Evolutionary conservation across 1,140 invertebrate species (phyloP).

Genomic region (Pseudachorutes palmiensis): DNA sequence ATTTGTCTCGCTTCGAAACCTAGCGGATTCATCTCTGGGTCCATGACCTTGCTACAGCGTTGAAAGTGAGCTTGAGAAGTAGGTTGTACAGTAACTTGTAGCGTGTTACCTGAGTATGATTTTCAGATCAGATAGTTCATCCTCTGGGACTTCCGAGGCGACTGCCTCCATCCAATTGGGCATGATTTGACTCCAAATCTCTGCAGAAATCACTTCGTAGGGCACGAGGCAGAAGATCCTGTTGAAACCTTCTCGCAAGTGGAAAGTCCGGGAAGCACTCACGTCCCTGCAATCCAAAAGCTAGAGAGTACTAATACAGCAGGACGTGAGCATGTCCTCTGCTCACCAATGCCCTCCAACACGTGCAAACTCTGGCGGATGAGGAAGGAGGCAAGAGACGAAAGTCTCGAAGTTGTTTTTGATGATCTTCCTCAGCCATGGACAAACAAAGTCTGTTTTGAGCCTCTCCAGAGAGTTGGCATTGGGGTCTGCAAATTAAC

Average conservation of each 20-base stretch:
- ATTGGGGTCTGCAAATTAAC: constrained; percentile 55
- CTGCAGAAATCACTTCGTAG: constrained; percentile 90
- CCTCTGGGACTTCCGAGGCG: constrained; percentile 84
- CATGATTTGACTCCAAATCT: constrained; percentile 97
- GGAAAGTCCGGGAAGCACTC: constrained; percentile 76
- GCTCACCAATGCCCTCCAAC: constrained; percentile 86
- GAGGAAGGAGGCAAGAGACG: constrained; percentile 73
- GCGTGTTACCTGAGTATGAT: constrained; percentile 64
- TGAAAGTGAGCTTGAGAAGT: constrained; percentile 11
- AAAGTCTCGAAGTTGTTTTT: constrained; percentile 79
- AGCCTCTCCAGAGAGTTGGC: constrained; percentile 80
- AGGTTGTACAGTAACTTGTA: no score
- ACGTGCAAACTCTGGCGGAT: constrained; percentile 78
- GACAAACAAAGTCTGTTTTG: constrained; percentile 87
- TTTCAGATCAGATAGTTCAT: constrained; percentile 84
- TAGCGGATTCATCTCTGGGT: constrained; percentile 88
- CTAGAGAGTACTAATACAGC: no score
- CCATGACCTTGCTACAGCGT: constrained; percentile 79
- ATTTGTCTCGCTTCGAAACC: constrained; percentile 88
- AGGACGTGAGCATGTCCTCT: neutral
- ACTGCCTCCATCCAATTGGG: constrained; percentile 98
- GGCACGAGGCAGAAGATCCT: constrained; percentile 90
- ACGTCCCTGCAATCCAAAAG: constrained; percentile 58
- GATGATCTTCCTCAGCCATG: constrained; percentile 78
- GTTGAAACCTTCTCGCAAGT: constrained; percentile 87